These are phyloP conservation scores for Thunnus maccoyii DNA, from an alignment of 2,113 vertebrate species.

Conservation along the genomic window DNA sequence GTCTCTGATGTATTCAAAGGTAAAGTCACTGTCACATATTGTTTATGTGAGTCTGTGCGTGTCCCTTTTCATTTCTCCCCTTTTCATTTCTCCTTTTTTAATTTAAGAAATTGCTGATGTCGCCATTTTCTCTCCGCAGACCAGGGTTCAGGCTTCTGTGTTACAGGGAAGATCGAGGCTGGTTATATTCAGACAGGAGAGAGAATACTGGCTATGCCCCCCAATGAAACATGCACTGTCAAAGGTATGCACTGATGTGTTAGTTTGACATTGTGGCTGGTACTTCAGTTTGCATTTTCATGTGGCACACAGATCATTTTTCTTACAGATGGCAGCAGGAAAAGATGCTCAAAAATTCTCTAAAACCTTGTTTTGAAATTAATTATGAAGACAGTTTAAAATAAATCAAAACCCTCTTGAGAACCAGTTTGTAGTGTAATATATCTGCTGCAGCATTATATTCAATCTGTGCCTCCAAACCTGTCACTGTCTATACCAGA, in stretches of 20 bases:
- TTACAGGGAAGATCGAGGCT: constrained; percentile 98
- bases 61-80: neutral
- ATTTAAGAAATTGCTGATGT: neutral
- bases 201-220: constrained; percentile 93
- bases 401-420: no score
- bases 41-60: neutral
- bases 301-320: neutral
- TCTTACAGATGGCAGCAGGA: neutral
- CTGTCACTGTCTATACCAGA: neutral
- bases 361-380: neutral
- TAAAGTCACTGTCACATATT: constrained; percentile 66
- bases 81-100: constrained; percentile 2
- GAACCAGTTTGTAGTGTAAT: no score
- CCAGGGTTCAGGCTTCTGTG: constrained; percentile 98
- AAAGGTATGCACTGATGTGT: constrained; percentile 87
- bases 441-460: no score
- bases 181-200: constrained; percentile 95
- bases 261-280: neutral
- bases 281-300: neutral
- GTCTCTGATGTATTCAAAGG: constrained; percentile 99
- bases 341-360: neutral
- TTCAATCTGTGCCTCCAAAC: neutral
- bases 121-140: constrained; percentile 84
- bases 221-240: constrained; percentile 97
- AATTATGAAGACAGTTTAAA: neutral